Base-by-base conservation (phyloP, 2,797 vertebrate genomes). In the Gymnocypris eckloni region DNA sequence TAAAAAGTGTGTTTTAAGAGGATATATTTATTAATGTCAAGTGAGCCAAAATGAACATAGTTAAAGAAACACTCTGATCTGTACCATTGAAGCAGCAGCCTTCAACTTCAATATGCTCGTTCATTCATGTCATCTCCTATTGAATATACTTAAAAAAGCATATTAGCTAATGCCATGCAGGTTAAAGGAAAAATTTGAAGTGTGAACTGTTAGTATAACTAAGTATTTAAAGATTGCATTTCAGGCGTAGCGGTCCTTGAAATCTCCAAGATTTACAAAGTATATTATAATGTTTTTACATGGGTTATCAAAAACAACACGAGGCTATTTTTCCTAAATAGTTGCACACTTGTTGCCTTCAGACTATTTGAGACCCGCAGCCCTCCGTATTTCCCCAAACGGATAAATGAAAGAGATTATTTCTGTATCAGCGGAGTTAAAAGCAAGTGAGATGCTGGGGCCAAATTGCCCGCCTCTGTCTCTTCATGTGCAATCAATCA, bases 401-500 rank as follows among this genome's bases (percentile, higher is more conserved):
- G 88, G 88, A 92, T 89, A 82, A 80, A 87, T 56, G 70, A 85
- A 86, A 89, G 73, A 84, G 89, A 92, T 92, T 92, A 92, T 94
- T 92, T 92, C 88, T 89, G 92, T 95, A 94, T 95, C 92, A 91
- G 93, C 93, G 93, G 88, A 91, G 90, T 94, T 95, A 96, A 95
- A 95, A 93, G 93, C 94, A 94, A 92, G 92, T 92, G 92, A 94
- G 91, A 93, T 92, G 90, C 95, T 93, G 94, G 94, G 93, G 93
- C 93, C 94, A 93, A 95, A 95, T 95, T 93, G 91, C 92, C 91
- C 95, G 95, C 95, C 95, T 96, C 95, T 93, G 92, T 96, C 95
- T 96, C 92, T 90, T 92, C 91, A 91, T 89, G 88, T 92, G 94
- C 92, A 96, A 97, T 98, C 96, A 96, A 96, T 98, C 97, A 98